Conservation (phyloP, 2,113 vertebrate species). For the Jacana jacana region DNA sequence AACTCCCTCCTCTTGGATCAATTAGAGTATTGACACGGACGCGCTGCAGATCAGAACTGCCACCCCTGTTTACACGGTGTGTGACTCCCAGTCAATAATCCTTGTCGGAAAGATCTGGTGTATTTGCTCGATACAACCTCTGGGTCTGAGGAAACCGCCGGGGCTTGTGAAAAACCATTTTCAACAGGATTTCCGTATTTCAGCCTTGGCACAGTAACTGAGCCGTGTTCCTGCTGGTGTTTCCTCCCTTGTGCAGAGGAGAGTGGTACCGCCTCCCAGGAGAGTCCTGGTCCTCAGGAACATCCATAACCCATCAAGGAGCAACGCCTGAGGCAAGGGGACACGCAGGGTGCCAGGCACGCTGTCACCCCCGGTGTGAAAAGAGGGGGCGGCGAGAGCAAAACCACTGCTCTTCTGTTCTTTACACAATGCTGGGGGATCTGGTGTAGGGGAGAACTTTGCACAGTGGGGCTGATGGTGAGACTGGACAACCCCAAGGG, state of each 20-base stretch:
- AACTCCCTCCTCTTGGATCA: not conserved
- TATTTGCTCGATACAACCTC: slow-evolving; percentile 16
- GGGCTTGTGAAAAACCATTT: not conserved
- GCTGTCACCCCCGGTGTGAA: rapidly evolving
- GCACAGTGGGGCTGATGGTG: no score
- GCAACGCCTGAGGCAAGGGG: not conserved
- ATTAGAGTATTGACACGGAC: not conserved
- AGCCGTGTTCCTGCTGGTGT: not conserved
- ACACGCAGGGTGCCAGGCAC: rapidly evolving
- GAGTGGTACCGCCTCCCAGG: rapidly evolving
- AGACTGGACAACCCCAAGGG: no score
- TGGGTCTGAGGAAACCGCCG: slow-evolving; percentile 19
- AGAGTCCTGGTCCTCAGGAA: rapidly evolving
- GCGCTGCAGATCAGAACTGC: not conserved
- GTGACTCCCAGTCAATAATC: slow-evolving; percentile 37
- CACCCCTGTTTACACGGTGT: slow-evolving; percentile 5
- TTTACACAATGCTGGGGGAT: no score
- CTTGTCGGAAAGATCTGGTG: not conserved
- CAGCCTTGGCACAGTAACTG: not conserved
- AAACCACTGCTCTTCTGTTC: rapidly evolving
- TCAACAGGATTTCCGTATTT: not conserved
- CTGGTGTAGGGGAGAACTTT: no score
- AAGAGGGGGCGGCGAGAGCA: rapidly evolving
- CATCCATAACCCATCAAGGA: rapidly evolving
- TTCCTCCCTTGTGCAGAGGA: not conserved